Evolutionary conservation across 1,140 invertebrate genomes (phyloP).

Genomic region (Zaprionus nigranus): DNA sequence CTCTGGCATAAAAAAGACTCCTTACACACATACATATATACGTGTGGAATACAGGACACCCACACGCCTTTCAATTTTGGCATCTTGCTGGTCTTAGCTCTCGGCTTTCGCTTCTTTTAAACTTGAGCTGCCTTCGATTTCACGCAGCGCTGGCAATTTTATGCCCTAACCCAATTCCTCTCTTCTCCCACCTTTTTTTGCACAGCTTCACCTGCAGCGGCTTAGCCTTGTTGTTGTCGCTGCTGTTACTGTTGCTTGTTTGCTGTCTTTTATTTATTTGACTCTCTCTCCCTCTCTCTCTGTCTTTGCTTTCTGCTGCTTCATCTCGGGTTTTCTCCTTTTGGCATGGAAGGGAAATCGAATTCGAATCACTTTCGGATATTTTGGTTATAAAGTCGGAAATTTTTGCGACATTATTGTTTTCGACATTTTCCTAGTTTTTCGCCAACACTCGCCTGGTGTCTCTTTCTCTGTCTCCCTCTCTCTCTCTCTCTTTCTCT

Average conservation of each 20-base stretch:
- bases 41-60: constrained; percentile 4
- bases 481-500: constrained; percentile 10
- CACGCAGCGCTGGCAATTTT: constrained; percentile 80
- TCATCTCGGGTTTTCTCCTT: constrained; percentile 6
- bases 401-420: constrained; percentile 83
- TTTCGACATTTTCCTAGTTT: constrained; percentile 74
- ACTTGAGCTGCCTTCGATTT: constrained; percentile 73
- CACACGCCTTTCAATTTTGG: constrained; percentile 69
- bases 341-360: constrained; percentile 71
- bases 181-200: not conserved
- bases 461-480: not conserved
- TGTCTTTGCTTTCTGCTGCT: constrained; percentile 21
- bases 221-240: constrained; percentile 47
- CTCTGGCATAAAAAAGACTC: not conserved
- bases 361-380: constrained; percentile 84
- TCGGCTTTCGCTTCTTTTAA: constrained; percentile 77
- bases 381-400: constrained; percentile 83
- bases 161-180: constrained; percentile 42
- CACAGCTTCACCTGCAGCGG: constrained; percentile 24
- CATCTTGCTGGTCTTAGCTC: constrained; percentile 75
- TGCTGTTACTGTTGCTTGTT: constrained; percentile 61
- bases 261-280: constrained; percentile 76
- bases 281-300: constrained; percentile 28
- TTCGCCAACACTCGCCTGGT: constrained; percentile 37
- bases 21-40: constrained; percentile 18